Evolutionary conservation across 2,888 invertebrate species (phyloP).

Genomic region (Drosophila niveifrons): DNA sequence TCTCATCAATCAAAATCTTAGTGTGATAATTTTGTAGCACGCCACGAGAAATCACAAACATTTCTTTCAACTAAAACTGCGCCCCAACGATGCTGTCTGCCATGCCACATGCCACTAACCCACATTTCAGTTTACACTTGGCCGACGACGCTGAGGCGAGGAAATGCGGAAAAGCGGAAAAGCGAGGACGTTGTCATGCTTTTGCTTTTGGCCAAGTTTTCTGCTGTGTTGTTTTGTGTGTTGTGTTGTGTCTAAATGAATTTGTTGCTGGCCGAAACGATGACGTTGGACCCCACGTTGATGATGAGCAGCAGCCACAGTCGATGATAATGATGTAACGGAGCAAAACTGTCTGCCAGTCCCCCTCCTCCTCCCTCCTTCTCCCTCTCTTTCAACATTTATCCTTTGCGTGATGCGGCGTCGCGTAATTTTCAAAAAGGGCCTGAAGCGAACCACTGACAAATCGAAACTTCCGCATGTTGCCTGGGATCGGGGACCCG

Average conservation of each 20-base stretch:
- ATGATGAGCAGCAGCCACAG: constrained; percentile 22
- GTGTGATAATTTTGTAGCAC: constrained; percentile 74
- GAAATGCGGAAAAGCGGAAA: background rate
- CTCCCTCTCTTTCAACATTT: constrained; percentile 4
- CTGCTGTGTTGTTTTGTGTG: constrained; percentile 63
- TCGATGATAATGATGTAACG: constrained; percentile 64
- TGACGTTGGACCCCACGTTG: constrained; percentile 50
- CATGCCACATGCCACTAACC: constrained; percentile 64
- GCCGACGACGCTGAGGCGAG: constrained; percentile 37
- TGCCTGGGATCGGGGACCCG: constrained; percentile 42
- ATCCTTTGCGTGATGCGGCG: constrained; percentile 60
- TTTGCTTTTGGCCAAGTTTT: constrained; percentile 64
- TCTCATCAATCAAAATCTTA: constrained; percentile 76
- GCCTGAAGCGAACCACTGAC: constrained; percentile 67
- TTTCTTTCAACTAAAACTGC: constrained; percentile 67
- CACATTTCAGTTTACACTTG: constrained; percentile 67
- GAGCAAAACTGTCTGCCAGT: constrained; percentile 47
- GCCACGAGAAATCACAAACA: constrained; percentile 72
- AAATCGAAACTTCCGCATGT: constrained; percentile 79
- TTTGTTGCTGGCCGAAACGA: constrained; percentile 56
- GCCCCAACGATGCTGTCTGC: constrained; percentile 5
- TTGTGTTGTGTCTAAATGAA: constrained; percentile 63
- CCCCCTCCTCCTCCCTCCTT: background rate
- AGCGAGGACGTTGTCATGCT: constrained; percentile 36
- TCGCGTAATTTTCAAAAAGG: constrained; percentile 62